Evolutionary conservation across 1,140 invertebrate species (phyloP).

Genomic region (Thaumetopoea pityocampa): DNA sequence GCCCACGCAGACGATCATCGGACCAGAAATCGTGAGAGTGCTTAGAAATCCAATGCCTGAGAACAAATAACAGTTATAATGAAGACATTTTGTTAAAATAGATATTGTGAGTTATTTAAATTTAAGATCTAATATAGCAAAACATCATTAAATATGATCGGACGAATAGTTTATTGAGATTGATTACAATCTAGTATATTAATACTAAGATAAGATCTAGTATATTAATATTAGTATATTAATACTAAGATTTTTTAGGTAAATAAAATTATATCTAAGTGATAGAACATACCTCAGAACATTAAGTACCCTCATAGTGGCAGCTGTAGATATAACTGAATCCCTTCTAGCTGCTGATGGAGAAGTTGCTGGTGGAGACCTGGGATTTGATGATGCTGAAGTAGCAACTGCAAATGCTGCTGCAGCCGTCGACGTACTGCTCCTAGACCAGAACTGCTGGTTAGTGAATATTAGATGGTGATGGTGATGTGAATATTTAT

Average conservation of each 20-base stretch:
- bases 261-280: too few species aligned
- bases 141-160: too few species aligned
- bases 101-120: too few species aligned
- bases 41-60: constrained; percentile 82
- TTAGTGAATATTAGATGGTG: neutral
- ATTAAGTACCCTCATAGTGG: constrained; percentile 94
- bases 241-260: too few species aligned
- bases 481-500: neutral
- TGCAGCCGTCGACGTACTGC: constrained; percentile 92
- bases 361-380: constrained; percentile 61
- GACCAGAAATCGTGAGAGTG: constrained; percentile 90
- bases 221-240: too few species aligned
- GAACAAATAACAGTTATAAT: neutral
- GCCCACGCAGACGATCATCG: constrained; percentile 83
- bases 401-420: constrained; percentile 95
- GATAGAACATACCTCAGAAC: constrained; percentile 80
- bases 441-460: constrained; percentile 76
- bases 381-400: constrained; percentile 89
- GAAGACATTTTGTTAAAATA: too few species aligned
- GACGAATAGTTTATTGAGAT: too few species aligned
- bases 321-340: constrained; percentile 93
- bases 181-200: too few species aligned
- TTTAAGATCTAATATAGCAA: too few species aligned
- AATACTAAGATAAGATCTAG: too few species aligned
- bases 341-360: constrained; percentile 79